phyloP scores from a whole-genome alignment of 1,140 invertebrate genomes.

The Polypedilum pembai region DNA sequence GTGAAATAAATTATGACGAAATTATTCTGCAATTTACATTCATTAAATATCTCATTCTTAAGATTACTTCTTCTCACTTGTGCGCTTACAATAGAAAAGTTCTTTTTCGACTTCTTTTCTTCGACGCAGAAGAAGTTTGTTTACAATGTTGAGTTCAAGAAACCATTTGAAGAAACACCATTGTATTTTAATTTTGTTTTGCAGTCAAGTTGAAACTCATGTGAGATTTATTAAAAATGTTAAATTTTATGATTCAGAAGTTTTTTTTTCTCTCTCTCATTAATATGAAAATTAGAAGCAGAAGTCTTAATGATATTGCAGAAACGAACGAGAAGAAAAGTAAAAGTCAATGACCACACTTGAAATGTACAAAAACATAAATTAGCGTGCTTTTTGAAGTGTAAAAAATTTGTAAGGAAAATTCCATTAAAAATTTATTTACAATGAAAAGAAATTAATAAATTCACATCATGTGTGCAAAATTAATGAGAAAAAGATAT shows the following conservation, averaged over 20 bases:
- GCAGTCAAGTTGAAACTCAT: not conserved
- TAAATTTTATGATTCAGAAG: not conserved
- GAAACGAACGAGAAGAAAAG: not conserved
- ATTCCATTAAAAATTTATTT: too few species aligned
- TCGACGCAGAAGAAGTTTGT: not conserved
- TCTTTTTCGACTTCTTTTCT: not conserved
- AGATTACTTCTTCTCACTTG: too few species aligned
- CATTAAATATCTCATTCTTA: not conserved
- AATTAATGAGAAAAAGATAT: too few species aligned
- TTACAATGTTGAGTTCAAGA: not conserved
- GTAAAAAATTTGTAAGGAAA: not conserved
- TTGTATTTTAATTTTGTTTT: not conserved
- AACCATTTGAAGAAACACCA: not conserved
- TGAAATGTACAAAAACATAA: not conserved
- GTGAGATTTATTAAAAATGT: not conserved
- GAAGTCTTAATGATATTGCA: not conserved
- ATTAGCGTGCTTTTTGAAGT: not conserved
- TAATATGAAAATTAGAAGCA: not conserved
- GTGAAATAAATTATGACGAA: slow-evolving; percentile 5
- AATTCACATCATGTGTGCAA: too few species aligned
- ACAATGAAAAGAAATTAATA: too few species aligned
- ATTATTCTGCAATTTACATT: slow-evolving; percentile 19
- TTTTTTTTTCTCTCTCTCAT: not conserved
- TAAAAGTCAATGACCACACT: slow-evolving; percentile 4
- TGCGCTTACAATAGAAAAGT: too few species aligned